These are phyloP conservation scores for Ellobius talpinus DNA, from an alignment of 2,113 vertebrate species.

Conservation along the genomic window DNA sequence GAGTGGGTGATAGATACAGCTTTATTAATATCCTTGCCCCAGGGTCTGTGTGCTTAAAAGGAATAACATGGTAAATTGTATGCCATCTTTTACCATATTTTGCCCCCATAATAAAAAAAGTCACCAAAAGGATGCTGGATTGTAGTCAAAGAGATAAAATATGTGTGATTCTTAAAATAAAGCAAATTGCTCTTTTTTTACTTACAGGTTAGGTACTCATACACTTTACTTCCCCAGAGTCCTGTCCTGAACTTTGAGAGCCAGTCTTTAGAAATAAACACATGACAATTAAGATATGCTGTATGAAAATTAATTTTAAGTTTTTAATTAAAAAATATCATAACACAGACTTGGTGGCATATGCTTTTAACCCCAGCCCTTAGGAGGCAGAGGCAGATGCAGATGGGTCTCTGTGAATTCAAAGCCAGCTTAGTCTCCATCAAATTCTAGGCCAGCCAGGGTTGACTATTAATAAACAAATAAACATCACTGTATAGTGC, in stretches of 20 bases:
- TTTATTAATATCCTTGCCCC: not conserved
- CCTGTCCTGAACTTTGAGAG: constrained; percentile 59
- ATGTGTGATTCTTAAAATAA: constrained; percentile 25
- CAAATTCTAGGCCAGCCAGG: not conserved
- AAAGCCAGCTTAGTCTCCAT: not conserved
- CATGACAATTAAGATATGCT: not conserved
- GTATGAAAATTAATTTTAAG: not conserved
- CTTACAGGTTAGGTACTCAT: constrained; percentile 33
- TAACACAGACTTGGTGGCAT: not conserved
- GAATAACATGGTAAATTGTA: not conserved
- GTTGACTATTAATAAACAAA: not conserved
- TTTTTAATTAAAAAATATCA: not conserved
- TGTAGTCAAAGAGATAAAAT: constrained; percentile 44
- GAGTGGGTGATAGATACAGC: not conserved
- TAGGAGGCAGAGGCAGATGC: not conserved
- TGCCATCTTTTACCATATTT: not conserved
- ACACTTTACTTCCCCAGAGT: constrained; percentile 22
- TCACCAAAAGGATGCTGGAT: not conserved
- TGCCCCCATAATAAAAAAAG: constrained; percentile 1
- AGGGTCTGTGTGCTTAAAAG: not conserved
- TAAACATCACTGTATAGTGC: constrained; percentile 46
- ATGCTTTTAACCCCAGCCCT: not conserved
- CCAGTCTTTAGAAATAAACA: constrained; percentile 48
- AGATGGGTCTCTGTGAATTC: not conserved
- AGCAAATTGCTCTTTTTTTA: not conserved